Evolutionary conservation across 2,797 vertebrate genomes (phyloP), one percentile per base, ranked within the genome.

Genomic region (Adrianichthys oophorus): DNA sequence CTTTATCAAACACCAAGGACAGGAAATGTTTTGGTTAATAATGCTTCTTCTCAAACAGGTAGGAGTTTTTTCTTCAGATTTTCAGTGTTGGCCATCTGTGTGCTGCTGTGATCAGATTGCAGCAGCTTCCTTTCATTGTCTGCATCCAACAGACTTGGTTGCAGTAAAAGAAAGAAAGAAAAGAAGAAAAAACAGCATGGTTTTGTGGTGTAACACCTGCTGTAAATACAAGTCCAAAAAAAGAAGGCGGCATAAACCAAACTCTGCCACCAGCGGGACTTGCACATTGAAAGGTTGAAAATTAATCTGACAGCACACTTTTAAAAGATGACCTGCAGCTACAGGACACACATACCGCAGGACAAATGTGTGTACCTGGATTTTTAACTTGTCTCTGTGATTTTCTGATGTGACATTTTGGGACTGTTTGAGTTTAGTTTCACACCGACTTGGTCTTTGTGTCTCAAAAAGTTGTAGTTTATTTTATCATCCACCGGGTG

Each of bases 301-400:
- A 90, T 88, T 79, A 80, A 87, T 87, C 80, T 89, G 87, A 86
- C 87, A 87, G 82, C 78, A 57, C 67, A 87, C 74, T 85, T 86
- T 88, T 74, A 85, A 70, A 81, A 75, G 59, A 79, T 53, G 54
- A 74, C 86, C 83, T 78, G 79, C 44, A 85, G 80, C 73, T 80
- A 73, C 71, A 76, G 81, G 79, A 85, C 80, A 83, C 78, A 82
- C 80, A 74, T 32, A 53, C 53, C 46, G 53, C 43, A 51, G 53
- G 69, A 60, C 76, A 82, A 76, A 86, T 80, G 76, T 65, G 73
- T 56, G 74, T 84, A 83, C 79, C 64, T 53, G 48, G 72, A 74
- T 72, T 80, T 73, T 70, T 74, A 40, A 12, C 32, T 44, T 59
- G 62, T 64, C 48, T 59, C 64, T 64, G 65, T 63, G 70, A 61